Base-by-base conservation (phyloP, 2,113 vertebrate species). In the Trinectes maculatus region DNA sequence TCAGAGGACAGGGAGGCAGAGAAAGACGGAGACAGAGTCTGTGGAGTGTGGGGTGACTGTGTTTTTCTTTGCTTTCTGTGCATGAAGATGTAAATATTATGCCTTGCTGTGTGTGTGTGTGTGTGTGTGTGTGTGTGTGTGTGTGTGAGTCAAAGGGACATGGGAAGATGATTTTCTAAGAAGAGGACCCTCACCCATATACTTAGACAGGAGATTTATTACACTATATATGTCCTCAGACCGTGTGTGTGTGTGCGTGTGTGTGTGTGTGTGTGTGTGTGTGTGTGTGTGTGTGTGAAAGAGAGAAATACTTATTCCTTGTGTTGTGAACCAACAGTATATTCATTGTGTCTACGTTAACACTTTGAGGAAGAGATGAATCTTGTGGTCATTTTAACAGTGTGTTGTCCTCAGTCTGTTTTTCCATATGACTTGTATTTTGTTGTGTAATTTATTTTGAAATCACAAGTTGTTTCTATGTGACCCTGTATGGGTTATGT, bases 131-230 rank as follows among this genome's bases (percentile, higher is more conserved):
- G 24, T 28, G 31, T 69, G 78, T 63, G 78, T 58, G 49, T 53
- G 25, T 34, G 33, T 22, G 39, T 0, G 21, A 3, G 12, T 85
- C 53, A 82, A 79, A 61, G 76, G 69, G 73, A 83, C 53, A 48
- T 81, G 83, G 85, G 84, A 84, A 86, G 68, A 66, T 53, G 73
- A 71, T 55, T 80, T 74, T 81, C 81, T 80, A 81, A 85, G 83
- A 82, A 85, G 65, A 71, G 59, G 71, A 71, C 53, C 77, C 79
- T 82, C 77, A 71, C 67, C 68, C 73, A 79, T 80, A 54, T 71
- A 64, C 67, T 83, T 77, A 34, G 39, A 31, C 31, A 16, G 46
- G 52, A 84, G 85, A 89, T 90, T 82, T 82, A 84, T 74, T 66
- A 53, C 71, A 81, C 42, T 60, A 47, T 68, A 54, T 36, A 11